Base-by-base conservation (phyloP, 2,888 invertebrate genomes). In the Ditula angustiorana region DNA sequence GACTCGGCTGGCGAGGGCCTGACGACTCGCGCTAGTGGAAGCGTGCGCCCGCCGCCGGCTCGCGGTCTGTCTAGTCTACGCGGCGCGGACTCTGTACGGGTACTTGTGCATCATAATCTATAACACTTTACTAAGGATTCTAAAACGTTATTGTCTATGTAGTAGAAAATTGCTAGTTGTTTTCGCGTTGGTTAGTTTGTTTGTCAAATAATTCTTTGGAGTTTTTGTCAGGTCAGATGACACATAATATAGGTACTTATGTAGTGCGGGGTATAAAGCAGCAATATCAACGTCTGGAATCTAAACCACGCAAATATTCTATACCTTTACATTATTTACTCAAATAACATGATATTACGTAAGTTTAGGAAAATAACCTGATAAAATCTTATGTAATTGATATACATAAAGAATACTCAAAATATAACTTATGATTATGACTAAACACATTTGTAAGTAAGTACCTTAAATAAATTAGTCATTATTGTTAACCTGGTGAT, bases 141-240 rank as follows among this genome's bases (percentile, higher is more conserved):
- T 63, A 46, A 52, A 63, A 63, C 63, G 49, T 58, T 63, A 63
- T 63, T 63, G 57, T 63, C 63, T 63, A 63, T 52, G 50, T 41
- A 26, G 57, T 63, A 63, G 50, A 63, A 63, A 63, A 63, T 50
- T 50, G 30, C 55, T 47, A 62, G 37, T 49, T 49, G 49, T 56
- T 56, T 35, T 24, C 49, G 16, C 30, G 33, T 57, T 57, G 28
- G 56, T 56, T 49, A 37, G 47, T 23, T 33, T 46, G 61, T 47
- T 47, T 49, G 49, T 30, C 49, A 49, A n/a, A 41, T 62, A 37
- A 37, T 37, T 41, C 47, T 23, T 13, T 56, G 23, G 49, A 30
- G 16, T 55, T 26, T 21, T n/a, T 13, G 28, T 50, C 16, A 13
- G 28, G 19, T 8, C 16, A 33, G 19, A 16, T 37, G 37, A 16